These are phyloP conservation scores for Mormyrus hasselquistii DNA, from an alignment of 2,797 vertebrate genomes.

Conservation along the genomic window DNA sequence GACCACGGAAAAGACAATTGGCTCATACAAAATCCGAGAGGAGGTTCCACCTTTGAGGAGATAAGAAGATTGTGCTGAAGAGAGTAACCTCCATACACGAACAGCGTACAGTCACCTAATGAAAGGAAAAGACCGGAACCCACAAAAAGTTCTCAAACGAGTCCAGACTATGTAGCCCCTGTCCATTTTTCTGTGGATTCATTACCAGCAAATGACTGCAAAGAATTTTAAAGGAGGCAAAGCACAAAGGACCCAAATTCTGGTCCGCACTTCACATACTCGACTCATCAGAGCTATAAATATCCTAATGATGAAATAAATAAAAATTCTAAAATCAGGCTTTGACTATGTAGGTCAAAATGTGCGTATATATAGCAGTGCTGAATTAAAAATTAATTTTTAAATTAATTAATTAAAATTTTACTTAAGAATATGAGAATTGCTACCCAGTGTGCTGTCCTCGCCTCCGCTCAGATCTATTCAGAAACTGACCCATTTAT, in stretches of 20 bases:
- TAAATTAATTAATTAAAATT: background rate
- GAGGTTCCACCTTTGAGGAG: background rate
- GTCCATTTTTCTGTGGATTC: background rate
- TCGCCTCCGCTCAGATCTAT: background rate
- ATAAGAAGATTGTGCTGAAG: background rate
- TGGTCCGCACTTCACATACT: background rate
- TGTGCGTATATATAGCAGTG: background rate
- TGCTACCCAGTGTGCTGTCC: background rate
- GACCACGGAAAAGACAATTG: background rate
- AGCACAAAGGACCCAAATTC: background rate
- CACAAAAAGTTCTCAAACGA: background rate
- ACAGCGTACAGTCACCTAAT: background rate
- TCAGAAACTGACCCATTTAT: conserved; percentile 6
- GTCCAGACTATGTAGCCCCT: background rate
- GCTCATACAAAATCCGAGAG: background rate
- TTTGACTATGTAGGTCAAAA: background rate
- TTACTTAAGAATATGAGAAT: background rate
- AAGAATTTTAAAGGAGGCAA: background rate
- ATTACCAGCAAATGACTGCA: background rate
- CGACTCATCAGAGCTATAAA: background rate
- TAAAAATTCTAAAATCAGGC: background rate
- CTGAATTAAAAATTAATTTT: conserved; percentile 1
- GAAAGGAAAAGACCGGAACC: background rate
- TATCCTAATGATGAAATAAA: background rate
- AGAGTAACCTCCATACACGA: background rate